Conservation (phyloP, 2,797 vertebrate genomes). For the Crocidura indochinensis region DNA sequence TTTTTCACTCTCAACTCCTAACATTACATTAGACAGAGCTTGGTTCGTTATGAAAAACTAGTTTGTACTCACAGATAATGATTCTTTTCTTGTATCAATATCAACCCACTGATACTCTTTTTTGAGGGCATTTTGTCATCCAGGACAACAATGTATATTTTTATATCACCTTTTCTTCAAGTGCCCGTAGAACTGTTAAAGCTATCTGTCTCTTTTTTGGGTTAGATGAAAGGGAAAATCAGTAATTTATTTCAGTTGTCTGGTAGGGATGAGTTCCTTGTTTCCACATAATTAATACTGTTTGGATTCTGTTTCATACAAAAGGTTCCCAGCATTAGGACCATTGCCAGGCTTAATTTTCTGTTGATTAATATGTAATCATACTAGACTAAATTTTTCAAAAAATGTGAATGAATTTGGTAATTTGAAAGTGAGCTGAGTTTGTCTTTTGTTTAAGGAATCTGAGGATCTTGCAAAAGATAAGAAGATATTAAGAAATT, state of each 20-base stretch:
- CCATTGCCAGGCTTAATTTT: constrained; percentile 53
- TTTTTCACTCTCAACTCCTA: background rate
- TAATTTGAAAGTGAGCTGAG: constrained; percentile 59
- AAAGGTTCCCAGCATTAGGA: constrained; percentile 61
- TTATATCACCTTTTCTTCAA: background rate
- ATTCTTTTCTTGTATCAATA: background rate
- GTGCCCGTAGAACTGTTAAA: background rate
- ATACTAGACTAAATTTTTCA: constrained; percentile 66
- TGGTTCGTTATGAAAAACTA: background rate
- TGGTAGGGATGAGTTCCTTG: constrained; percentile 10
- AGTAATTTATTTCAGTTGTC: constrained; percentile 4
- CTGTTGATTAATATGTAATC: constrained; percentile 60
- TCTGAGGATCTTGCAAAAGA: constrained; percentile 49
- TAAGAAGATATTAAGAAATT: background rate
- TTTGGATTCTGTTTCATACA: constrained; percentile 58
- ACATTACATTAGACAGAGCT: constrained; percentile 28
- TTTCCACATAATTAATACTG: constrained; percentile 18
- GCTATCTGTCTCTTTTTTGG: background rate
- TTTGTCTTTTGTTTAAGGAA: constrained; percentile 61
- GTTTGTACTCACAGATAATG: background rate
- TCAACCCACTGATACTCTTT: constrained; percentile 21
- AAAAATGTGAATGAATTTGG: constrained; percentile 64
- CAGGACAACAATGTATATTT: constrained; percentile 1
- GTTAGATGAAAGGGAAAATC: constrained; percentile 33
- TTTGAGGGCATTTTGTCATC: constrained; percentile 33